A percentile compares a stretch with the other conserved stretches of the same genome.
phyloP scores from a whole-genome alignment of 2,888 invertebrate species.

The Tenthredo mesomela region DNA sequence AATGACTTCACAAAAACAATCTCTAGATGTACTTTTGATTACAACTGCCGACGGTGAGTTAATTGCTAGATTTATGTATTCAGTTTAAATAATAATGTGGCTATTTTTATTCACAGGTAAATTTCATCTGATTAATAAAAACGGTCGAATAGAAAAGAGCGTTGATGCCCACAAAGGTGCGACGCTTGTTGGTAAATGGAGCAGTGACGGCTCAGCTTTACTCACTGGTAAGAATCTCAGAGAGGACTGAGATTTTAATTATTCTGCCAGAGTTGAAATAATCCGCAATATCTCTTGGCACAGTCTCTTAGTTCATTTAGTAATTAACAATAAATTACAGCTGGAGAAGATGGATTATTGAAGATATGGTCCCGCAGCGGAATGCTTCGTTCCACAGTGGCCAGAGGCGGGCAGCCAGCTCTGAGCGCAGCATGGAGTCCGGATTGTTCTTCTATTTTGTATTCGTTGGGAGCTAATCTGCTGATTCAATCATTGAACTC shows the following conservation, averaged over 20 bases:
- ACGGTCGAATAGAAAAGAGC: conserved; percentile 94
- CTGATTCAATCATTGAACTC: conserved; percentile 87
- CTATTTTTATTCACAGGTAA: conserved; percentile 79
- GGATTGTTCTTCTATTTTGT: conserved; percentile 84
- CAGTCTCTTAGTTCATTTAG: not conserved
- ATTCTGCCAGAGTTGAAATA: not conserved
- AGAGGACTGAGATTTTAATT: not conserved
- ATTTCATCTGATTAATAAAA: conserved; percentile 93
- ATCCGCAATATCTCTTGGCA: too few species aligned
- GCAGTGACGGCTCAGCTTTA: conserved; percentile 96
- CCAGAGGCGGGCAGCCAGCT: conserved; percentile 90
- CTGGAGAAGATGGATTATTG: conserved; percentile 97
- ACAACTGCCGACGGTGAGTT: conserved; percentile 90
- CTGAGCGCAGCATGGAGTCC: conserved; percentile 93
- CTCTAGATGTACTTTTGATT: conserved; percentile 90
- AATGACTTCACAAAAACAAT: conserved; percentile 79
- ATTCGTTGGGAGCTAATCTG: conserved; percentile 85
- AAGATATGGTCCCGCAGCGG: conserved; percentile 99
- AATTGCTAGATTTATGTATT: not conserved
- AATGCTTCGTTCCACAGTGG: conserved; percentile 93
- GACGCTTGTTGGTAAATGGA: conserved; percentile 94
- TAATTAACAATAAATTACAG: conserved; percentile 77
- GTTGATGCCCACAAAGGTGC: conserved; percentile 97
- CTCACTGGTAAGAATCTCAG: conserved; percentile 85
- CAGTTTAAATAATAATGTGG: conserved; percentile 53